Evolutionary conservation across 2,113 vertebrate species (phyloP).

Genomic region (Spea multiplicata): DNA sequence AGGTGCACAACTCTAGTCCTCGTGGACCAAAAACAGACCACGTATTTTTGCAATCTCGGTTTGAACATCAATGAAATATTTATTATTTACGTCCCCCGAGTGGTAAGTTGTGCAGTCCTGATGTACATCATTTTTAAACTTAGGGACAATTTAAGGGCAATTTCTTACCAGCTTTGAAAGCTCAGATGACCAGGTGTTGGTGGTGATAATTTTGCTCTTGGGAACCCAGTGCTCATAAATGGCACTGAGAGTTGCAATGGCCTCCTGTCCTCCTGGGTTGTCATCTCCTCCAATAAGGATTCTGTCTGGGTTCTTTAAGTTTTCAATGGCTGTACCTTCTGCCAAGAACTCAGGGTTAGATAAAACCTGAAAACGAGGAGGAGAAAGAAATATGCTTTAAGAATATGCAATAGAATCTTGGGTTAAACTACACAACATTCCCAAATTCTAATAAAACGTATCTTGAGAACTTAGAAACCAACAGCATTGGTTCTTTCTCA

Average conservation of each 20-base stretch:
- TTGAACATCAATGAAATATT: too few species aligned
- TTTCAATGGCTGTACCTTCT: background rate
- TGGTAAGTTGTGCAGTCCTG: too few species aligned
- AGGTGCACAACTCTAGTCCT: too few species aligned
- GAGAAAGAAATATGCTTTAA: background rate
- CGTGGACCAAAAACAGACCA: too few species aligned
- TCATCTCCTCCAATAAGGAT: constrained; percentile 42
- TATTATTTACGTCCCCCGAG: too few species aligned
- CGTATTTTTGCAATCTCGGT: too few species aligned
- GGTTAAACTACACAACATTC: too few species aligned
- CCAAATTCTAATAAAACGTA: too few species aligned
- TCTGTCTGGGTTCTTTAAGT: constrained; percentile 29
- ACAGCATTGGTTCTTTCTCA: too few species aligned
- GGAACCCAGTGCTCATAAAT: constrained; percentile 8
- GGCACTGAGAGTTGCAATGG: constrained; percentile 3
- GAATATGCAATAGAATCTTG: background rate
- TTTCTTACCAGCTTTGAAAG: constrained; percentile 17
- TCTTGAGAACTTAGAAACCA: too few species aligned
- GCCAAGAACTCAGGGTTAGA: constrained; percentile 39
- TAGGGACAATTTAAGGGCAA: too few species aligned
- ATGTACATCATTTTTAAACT: too few species aligned
- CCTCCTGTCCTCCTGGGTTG: constrained; percentile 14
- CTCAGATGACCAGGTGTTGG: background rate
- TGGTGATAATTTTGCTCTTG: constrained; percentile 43
- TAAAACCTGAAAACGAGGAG: background rate